phyloP scores from a whole-genome alignment of 2,888 invertebrate species.

The Coremacera marginata region DNA sequence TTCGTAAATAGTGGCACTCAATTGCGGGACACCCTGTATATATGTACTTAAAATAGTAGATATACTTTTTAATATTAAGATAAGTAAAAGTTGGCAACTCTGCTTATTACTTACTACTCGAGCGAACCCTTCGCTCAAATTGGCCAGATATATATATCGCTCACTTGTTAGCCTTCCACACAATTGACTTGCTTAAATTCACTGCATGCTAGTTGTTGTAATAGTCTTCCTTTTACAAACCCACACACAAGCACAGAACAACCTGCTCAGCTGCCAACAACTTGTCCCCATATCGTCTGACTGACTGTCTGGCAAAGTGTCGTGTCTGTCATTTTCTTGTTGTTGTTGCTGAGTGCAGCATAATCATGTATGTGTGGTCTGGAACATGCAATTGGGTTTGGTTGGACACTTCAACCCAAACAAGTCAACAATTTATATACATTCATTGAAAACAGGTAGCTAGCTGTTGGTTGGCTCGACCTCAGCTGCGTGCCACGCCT shows the following conservation, averaged over 20 bases:
- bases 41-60: too few species aligned
- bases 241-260: slow-evolving; percentile 3
- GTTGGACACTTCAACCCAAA: neutral
- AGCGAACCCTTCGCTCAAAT: slow-evolving; percentile 1
- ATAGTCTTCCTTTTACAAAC: neutral
- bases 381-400: neutral
- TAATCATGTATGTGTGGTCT: neutral
- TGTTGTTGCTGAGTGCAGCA: neutral
- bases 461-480: neutral
- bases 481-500: neutral
- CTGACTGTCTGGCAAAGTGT: neutral
- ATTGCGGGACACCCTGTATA: too few species aligned
- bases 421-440: too few species aligned
- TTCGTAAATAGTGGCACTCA: too few species aligned
- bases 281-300: slow-evolving; percentile 11
- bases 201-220: neutral
- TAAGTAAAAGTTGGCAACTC: neutral
- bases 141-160: neutral
- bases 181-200: slow-evolving; percentile 3
- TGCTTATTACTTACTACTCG: neutral
- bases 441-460: neutral
- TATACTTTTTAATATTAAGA: too few species aligned
- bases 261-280: slow-evolving; percentile 25
- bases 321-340: neutral
- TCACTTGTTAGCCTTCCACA: slow-evolving; percentile 6